Percentiles rank a stretch among this genome's conserved stretches.
Conservation (phyloP, 2,113 vertebrate species). For the Takifugu bimaculatus region DNA sequence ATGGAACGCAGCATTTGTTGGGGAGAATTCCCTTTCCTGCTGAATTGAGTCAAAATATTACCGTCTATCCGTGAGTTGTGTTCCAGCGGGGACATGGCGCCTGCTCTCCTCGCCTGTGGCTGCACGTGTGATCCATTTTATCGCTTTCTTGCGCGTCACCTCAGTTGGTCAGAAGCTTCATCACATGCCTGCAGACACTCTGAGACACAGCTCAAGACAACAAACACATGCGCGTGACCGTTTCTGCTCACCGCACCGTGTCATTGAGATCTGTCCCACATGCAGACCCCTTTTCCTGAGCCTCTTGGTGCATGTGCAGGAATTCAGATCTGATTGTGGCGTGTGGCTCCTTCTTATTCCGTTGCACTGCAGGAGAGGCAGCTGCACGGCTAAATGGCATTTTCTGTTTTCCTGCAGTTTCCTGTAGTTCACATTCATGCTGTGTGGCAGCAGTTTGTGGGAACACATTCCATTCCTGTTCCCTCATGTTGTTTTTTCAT, state of each 20-base stretch:
- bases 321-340: constrained; percentile 15
- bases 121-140: constrained; percentile 3
- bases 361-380: neutral
- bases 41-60: neutral
- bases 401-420: neutral
- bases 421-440: neutral
- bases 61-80: neutral
- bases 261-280: neutral
- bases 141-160: constrained; percentile 30
- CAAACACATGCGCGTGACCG: constrained; percentile 5
- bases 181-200: neutral
- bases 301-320: neutral
- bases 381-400: neutral
- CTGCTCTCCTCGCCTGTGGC: neutral
- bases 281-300: neutral
- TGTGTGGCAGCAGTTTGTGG: constrained; percentile 5
- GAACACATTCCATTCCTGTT: neutral
- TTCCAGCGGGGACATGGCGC: neutral
- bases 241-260: neutral
- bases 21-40: too few species aligned
- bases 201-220: neutral
- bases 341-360: constrained; percentile 7
- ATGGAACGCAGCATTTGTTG: neutral
- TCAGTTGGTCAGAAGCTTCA: constrained; percentile 1
- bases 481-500: neutral